Evolutionary conservation across 2,888 invertebrate species (phyloP).

Genomic region (Lymantria dispar): DNA sequence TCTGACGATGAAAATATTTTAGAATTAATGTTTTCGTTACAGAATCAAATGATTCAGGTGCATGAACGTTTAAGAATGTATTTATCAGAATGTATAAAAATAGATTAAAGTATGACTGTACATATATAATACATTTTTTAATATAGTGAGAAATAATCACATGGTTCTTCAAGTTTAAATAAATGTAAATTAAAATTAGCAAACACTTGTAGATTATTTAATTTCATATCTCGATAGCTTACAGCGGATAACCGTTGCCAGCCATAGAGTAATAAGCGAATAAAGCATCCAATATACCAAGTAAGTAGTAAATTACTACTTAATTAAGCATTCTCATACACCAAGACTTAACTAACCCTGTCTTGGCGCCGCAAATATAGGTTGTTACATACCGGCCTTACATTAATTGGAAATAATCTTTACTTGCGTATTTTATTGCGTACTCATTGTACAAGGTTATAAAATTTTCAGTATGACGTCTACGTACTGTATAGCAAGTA

Average conservation of each 20-base stretch:
- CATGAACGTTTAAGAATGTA: no score
- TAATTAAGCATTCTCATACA: constrained; percentile 59
- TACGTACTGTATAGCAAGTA: background rate
- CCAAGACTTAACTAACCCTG: background rate
- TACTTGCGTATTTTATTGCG: constrained; percentile 3
- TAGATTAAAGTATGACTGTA: no score
- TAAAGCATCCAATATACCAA: constrained; percentile 19
- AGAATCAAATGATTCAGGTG: no score
- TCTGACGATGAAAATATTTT: no score
- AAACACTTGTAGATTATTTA: no score
- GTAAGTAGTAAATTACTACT: constrained; percentile 50
- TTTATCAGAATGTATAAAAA: no score
- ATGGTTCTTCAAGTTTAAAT: no score
- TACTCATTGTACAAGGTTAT: constrained; percentile 3
- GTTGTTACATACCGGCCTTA: background rate
- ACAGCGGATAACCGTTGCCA: constrained; percentile 26
- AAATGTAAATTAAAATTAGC: no score
- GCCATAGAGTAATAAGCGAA: constrained; percentile 9
- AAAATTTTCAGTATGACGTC: constrained; percentile 2
- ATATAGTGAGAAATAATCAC: no score
- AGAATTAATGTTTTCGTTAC: no score
- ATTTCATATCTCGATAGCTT: constrained; percentile 4
- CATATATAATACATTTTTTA: no score
- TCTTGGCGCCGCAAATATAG: background rate
- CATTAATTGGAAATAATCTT: constrained; percentile 13